Evolutionary conservation across 2,797 vertebrate genomes (phyloP).

Genomic region (Sebastes flavidus): DNA sequence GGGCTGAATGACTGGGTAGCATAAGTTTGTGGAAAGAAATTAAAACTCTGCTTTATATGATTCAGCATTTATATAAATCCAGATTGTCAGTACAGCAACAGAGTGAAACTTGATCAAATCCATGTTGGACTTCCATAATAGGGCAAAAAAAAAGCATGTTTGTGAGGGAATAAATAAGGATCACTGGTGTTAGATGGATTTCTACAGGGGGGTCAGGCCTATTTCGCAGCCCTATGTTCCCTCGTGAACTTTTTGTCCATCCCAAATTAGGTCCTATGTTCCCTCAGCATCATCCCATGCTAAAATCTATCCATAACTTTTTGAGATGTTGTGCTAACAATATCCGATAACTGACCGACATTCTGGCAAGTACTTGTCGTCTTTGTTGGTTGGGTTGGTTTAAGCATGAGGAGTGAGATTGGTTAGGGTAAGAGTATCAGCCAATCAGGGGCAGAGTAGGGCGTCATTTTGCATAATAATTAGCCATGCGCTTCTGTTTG

Average conservation of each 20-base stretch:
- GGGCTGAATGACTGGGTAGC: constrained; percentile 34
- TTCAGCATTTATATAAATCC: constrained; percentile 50
- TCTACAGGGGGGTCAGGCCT: not conserved
- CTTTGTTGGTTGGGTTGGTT: not conserved
- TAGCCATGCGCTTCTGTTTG: not conserved
- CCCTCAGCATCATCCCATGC: not conserved
- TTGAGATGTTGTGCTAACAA: not conserved
- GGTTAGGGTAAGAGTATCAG: not conserved
- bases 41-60: constrained; percentile 45
- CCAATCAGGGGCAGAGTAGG: not conserved
- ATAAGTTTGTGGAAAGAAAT: constrained; percentile 42
- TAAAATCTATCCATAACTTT: not conserved
- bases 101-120: constrained; percentile 31
- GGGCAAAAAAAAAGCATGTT: not conserved
- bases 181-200: not conserved
- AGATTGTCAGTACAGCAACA: constrained; percentile 45
- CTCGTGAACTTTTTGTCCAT: not conserved
- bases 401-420: not conserved
- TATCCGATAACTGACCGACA: not conserved
- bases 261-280: not conserved
- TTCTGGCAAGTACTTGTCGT: not conserved
- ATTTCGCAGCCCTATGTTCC: not conserved
- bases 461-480: too few relatives aligned
- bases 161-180: constrained; percentile 2
- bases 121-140: constrained; percentile 6